Evolutionary conservation across 2,797 vertebrate species (phyloP), one percentile per base, ranked within the genome.

Genomic region (Ctenochaetus hawaiiensis): DNA sequence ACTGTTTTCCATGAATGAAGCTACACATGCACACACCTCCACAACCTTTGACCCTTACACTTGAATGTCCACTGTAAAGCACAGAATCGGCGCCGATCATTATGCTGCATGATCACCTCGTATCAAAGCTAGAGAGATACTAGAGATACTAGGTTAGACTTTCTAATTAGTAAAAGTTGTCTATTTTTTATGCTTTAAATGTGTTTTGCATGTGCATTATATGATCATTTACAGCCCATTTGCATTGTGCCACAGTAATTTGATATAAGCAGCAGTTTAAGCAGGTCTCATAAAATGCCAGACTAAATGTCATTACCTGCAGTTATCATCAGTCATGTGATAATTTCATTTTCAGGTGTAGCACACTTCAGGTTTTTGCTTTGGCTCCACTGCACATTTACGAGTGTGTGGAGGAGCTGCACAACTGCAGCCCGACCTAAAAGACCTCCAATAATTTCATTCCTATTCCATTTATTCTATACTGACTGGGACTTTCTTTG

Each of bases 401-500:
- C 47, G 4, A n/a, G n/a, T 66, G 53, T 23, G 44, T 22, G 43
- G 62, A 73, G 71, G 68, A 37, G 45, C 84, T 71, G 69, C 75
- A 65, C 8, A 37, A 64, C 76, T 45, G 67, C 59, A 49, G 61
- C 30, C 20, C n/a, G 11, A 58, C 67, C 68, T 74, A 12, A 78
- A 79, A 90, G 67, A 71, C 65, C 71, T 61, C 43, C 39, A 48
- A 69, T 61, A 67, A 68, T 59, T 78, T 71, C 13, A 56, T 64
- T 80, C 51, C 47, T 45, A 17, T 83, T 72, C 44, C 11, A 49
- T 64, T 61, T 82, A 39, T 37, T 67, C 22, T 62, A 16, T 22
- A 52, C 59, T 30, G 74, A 65, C 70, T 81, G 62, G 41, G 61
- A 74, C 65, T 84, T 57, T 58, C 53, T 84, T 80, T 87, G 77